Percentiles rank a stretch among this genome's conserved stretches.
Evolutionary conservation across 1,140 invertebrate species (phyloP).

Genomic region (Polypedilum vanderplanki): DNA sequence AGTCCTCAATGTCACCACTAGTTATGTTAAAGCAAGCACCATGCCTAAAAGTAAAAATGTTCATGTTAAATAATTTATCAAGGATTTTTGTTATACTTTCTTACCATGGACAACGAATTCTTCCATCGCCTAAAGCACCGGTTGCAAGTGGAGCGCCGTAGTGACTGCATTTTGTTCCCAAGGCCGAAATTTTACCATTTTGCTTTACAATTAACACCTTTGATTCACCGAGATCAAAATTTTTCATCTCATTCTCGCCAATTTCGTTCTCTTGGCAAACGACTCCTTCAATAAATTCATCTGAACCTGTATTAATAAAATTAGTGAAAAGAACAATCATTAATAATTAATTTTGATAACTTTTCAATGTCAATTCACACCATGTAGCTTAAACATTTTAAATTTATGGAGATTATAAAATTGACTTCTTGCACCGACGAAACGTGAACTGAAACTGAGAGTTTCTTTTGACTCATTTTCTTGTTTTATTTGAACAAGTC

Average conservation of each 20-base stretch:
- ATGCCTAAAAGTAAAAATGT: constrained; percentile 52
- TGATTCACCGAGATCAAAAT: constrained; percentile 62
- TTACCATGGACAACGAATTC: constrained; percentile 77
- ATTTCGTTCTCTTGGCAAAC: constrained; percentile 71
- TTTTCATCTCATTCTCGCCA: constrained; percentile 80
- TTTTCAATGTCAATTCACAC: not conserved
- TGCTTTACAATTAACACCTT: constrained; percentile 77
- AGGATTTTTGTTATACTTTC: not conserved
- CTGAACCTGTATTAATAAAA: not conserved
- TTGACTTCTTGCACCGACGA: not conserved
- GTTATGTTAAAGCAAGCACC: constrained; percentile 89
- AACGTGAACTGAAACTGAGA: not conserved
- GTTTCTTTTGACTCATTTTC: not conserved
- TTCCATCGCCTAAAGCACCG: constrained; percentile 76
- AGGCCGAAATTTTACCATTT: constrained; percentile 68
- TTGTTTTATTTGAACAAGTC: not conserved
- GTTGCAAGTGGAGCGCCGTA: constrained; percentile 79
- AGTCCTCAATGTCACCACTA: constrained; percentile 90
- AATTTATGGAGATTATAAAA: not conserved
- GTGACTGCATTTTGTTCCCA: constrained; percentile 87
- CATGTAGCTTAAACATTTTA: not conserved
- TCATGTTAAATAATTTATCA: not conserved
- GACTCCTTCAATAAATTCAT: constrained; percentile 49
- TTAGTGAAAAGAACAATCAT: not conserved
- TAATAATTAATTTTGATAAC: not conserved